Evolutionary conservation across 2,113 vertebrate species (phyloP).

Genomic region (Rhineura floridana): DNA sequence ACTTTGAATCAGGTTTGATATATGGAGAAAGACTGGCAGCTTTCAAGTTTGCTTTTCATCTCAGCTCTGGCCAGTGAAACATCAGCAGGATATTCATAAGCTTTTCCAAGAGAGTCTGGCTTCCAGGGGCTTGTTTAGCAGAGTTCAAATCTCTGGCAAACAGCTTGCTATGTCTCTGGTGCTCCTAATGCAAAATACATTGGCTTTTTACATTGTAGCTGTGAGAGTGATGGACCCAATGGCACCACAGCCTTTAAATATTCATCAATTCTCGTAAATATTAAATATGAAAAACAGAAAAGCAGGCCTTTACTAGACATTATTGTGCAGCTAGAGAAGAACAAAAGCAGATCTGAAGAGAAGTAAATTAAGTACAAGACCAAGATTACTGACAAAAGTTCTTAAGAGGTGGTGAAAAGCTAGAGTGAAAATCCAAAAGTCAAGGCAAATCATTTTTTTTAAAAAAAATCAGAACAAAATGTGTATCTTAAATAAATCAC

Average conservation of each 20-base stretch:
- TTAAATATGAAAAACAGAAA: slow-evolving; percentile 38
- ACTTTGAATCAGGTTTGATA: neutral
- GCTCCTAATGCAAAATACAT: slow-evolving; percentile 30
- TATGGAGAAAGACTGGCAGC: neutral
- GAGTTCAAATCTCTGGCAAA: slow-evolving; percentile 5
- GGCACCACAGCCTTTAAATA: slow-evolving; percentile 31
- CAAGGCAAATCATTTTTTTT: neutral
- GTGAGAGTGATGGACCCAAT: slow-evolving; percentile 13
- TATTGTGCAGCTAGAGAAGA: slow-evolving; percentile 7
- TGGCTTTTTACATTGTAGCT: slow-evolving; percentile 25
- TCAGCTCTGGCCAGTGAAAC: slow-evolving; percentile 8
- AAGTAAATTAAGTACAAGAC: slow-evolving; percentile 28
- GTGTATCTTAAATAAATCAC: neutral
- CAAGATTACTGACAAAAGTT: neutral
- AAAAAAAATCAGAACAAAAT: neutral
- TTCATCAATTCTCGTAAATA: slow-evolving; percentile 27
- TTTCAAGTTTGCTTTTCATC: slow-evolving; percentile 29
- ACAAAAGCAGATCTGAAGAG: slow-evolving; percentile 12
- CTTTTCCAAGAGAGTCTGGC: slow-evolving; percentile 17
- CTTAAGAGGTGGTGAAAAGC: neutral
- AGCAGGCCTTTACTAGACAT: neutral
- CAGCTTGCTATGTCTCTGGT: neutral
- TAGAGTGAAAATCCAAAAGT: slow-evolving; percentile 2
- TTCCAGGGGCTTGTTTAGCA: neutral
- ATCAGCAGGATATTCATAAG: slow-evolving; percentile 16